These are phyloP conservation scores for Sinocyclocheilus maitianheensis DNA, from an alignment of 2,113 vertebrate genomes.

Conservation along the genomic window DNA sequence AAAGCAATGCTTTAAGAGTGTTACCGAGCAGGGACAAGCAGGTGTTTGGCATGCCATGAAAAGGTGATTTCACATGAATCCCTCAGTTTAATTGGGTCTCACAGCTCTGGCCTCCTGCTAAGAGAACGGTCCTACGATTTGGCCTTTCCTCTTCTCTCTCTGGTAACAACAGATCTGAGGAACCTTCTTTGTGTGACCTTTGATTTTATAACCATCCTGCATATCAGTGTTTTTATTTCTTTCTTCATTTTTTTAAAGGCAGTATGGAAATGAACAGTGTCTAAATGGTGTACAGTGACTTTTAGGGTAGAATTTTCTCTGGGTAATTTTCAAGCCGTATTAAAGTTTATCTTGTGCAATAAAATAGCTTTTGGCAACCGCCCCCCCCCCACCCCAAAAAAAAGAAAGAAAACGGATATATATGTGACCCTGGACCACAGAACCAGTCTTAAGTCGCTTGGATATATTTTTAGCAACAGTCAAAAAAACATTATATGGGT, in stretches of 20 bases:
- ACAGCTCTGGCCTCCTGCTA: conserved; percentile 17
- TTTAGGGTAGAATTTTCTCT: too few species aligned
- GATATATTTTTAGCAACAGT: too few species aligned
- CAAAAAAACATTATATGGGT: too few species aligned
- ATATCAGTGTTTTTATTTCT: neutral
- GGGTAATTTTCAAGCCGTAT: too few species aligned
- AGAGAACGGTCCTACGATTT: neutral
- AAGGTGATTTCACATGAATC: conserved; percentile 65
- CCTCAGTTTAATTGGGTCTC: conserved; percentile 58
- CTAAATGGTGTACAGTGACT: neutral
- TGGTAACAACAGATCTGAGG: neutral
- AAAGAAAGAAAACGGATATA: too few species aligned
- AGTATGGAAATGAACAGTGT: neutral
- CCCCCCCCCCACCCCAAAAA: too few species aligned
- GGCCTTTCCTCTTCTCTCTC: neutral
- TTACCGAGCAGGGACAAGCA: conserved; percentile 63
- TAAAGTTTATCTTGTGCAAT: too few species aligned
- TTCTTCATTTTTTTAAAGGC: neutral
- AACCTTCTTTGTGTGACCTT: neutral
- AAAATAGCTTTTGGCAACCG: too few species aligned
- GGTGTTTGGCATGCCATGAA: conserved; percentile 65
- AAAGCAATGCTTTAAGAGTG: conserved; percentile 58
- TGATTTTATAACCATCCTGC: neutral
- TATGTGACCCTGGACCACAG: too few species aligned
- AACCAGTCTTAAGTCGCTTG: too few species aligned